Conservation (phyloP, 2,797 vertebrate genomes). For the Gymnoscopelus braueri region DNA sequence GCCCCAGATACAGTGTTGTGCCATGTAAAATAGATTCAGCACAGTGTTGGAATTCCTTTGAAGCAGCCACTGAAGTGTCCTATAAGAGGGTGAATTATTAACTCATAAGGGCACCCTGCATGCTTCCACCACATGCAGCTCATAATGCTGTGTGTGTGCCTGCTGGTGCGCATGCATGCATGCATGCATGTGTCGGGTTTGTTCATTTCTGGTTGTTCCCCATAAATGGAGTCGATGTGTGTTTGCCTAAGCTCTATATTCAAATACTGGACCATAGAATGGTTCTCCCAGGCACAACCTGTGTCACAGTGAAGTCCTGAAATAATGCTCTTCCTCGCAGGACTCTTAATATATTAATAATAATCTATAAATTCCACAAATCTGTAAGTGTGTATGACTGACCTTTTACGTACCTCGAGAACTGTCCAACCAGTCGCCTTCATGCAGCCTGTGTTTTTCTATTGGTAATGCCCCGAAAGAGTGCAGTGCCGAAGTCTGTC, state of each 20-base stretch:
- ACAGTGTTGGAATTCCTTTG: constrained; percentile 52
- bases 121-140: constrained; percentile 21
- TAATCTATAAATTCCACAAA: too few species aligned
- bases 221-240: constrained; percentile 43
- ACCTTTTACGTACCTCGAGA: too few species aligned
- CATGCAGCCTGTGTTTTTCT: too few species aligned
- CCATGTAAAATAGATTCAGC: constrained; percentile 51
- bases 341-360: background rate
- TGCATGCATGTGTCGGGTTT: background rate
- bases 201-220: constrained; percentile 15
- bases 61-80: constrained; percentile 44
- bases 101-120: constrained; percentile 32
- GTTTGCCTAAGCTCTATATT: constrained; percentile 39
- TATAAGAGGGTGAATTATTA: constrained; percentile 61
- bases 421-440: too few species aligned
- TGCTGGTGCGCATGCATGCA: background rate
- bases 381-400: too few species aligned
- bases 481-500: too few species aligned
- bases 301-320: constrained; percentile 1
- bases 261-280: constrained; percentile 7
- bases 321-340: background rate
- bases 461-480: too few species aligned
- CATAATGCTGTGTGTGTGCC: background rate
- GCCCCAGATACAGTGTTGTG: constrained; percentile 45
- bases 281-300: constrained; percentile 10